Evolutionary conservation across 2,797 vertebrate genomes (phyloP).

Genomic region (Galaxias olidus): DNA sequence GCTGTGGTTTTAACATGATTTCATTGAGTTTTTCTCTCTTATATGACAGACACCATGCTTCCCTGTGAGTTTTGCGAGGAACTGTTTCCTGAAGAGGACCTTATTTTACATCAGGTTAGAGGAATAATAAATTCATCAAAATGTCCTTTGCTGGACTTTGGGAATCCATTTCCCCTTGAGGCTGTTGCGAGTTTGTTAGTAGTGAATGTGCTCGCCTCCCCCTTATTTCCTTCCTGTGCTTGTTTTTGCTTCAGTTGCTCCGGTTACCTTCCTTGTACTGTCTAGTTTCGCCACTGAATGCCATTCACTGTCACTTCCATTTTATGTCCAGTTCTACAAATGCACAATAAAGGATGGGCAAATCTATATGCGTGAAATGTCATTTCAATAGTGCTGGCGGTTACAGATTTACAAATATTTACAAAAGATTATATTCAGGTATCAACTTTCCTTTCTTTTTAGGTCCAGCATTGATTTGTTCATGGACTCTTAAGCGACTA

Average conservation of each 20-base stretch:
- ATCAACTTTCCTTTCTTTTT: too few species aligned
- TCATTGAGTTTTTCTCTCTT: slow-evolving; percentile 11
- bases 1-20: background rate
- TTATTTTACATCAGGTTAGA: slow-evolving; percentile 94
- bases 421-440: too few species aligned
- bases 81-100: slow-evolving; percentile 91
- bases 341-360: too few species aligned
- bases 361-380: too few species aligned
- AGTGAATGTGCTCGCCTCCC: background rate
- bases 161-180: background rate
- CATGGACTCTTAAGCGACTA: too few species aligned
- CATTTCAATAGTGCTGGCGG: too few species aligned
- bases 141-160: background rate
- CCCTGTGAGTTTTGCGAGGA: slow-evolving; percentile 98
- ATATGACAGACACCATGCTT: slow-evolving; percentile 76
- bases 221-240: slow-evolving; percentile 17
- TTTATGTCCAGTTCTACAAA: too few species aligned
- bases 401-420: too few species aligned
- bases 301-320: too few species aligned
- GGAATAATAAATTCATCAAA: background rate
- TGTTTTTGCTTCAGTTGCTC: slow-evolving; percentile 22
- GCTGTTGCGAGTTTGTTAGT: background rate
- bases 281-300: slow-evolving; percentile 15
- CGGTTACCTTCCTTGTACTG: slow-evolving; percentile 10
- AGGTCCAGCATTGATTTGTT: too few species aligned